phyloP scores from a whole-genome alignment of 2,797 vertebrate genomes.

The Cyprinella venusta region DNA sequence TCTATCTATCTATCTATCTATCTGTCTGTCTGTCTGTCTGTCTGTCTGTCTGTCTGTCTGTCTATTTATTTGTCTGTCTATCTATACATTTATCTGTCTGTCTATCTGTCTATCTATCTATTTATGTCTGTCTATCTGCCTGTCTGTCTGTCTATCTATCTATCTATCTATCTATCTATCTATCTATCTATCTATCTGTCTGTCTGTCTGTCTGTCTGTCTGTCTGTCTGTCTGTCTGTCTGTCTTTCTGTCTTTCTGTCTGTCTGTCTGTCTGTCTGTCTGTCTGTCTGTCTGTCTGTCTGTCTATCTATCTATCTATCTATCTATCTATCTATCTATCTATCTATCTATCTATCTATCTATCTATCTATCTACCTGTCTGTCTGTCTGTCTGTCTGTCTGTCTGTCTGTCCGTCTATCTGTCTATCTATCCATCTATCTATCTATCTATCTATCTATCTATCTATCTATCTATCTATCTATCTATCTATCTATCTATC shows the following conservation, averaged over 20 bases:
- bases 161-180: slow-evolving; percentile 22
- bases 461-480: neutral
- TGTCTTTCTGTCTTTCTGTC: neutral
- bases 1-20: too few species aligned
- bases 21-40: too few species aligned
- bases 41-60: too few species aligned
- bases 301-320: slow-evolving; percentile 54
- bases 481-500: neutral
- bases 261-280: neutral
- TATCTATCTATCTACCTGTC: neutral
- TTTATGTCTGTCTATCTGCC: neutral
- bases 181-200: neutral
- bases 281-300: neutral
- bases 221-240: slow-evolving; percentile 1
- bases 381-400: neutral
- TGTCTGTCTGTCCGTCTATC: slow-evolving; percentile 16
- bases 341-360: neutral
- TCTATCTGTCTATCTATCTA: neutral
- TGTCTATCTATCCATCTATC: too few species aligned
- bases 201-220: neutral
- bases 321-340: slow-evolving; percentile 29
- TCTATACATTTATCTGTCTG: neutral
- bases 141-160: neutral
- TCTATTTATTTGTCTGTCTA: too few species aligned
- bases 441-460: neutral